Percentiles rank a stretch among this genome's conserved stretches.
These are phyloP conservation scores for Zaprionus inermis DNA, from an alignment of 1,140 invertebrate species.

Conservation along the genomic window DNA sequence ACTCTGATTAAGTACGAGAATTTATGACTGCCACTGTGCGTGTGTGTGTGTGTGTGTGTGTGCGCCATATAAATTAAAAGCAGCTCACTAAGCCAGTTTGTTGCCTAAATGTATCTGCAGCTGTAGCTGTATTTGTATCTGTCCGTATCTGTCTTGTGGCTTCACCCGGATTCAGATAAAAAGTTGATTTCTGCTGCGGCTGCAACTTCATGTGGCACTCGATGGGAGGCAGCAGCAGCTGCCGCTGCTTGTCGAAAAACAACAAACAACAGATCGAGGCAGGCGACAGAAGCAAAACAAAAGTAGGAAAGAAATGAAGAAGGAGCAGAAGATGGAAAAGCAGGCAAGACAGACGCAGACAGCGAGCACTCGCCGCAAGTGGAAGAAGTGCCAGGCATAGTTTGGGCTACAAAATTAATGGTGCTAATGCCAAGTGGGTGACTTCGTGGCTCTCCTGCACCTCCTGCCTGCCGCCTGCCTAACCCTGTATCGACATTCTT, in stretches of 20 bases:
- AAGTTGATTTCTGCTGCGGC: slow-evolving; percentile 75
- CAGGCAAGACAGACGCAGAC: not conserved
- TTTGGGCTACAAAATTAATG: slow-evolving; percentile 76
- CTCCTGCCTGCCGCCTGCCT: not conserved
- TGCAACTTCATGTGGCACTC: slow-evolving; percentile 63
- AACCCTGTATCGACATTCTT: not conserved
- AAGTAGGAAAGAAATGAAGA: slow-evolving; percentile 14
- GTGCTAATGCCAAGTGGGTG: slow-evolving; percentile 71
- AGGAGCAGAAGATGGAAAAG: not conserved
- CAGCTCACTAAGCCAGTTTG: slow-evolving; percentile 77
- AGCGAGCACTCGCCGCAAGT: slow-evolving; percentile 18
- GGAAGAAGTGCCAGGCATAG: slow-evolving; percentile 66
- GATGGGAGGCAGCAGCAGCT: not conserved
- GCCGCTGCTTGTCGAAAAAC: slow-evolving; percentile 35
- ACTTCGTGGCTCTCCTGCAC: not conserved
- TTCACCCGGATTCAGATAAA: slow-evolving; percentile 68
- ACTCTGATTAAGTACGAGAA: slow-evolving; percentile 60
- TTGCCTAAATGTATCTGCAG: slow-evolving; percentile 56
- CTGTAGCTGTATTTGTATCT: slow-evolving; percentile 43
- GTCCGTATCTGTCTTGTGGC: slow-evolving; percentile 55
- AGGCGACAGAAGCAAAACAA: slow-evolving; percentile 32
- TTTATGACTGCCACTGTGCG: slow-evolving; percentile 57
- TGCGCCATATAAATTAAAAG: slow-evolving; percentile 73
- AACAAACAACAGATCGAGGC: slow-evolving; percentile 37
- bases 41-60: slow-evolving; percentile 7